These are phyloP conservation scores for Buathra laborator DNA, from an alignment of 2,888 invertebrate species.

Conservation along the genomic window DNA sequence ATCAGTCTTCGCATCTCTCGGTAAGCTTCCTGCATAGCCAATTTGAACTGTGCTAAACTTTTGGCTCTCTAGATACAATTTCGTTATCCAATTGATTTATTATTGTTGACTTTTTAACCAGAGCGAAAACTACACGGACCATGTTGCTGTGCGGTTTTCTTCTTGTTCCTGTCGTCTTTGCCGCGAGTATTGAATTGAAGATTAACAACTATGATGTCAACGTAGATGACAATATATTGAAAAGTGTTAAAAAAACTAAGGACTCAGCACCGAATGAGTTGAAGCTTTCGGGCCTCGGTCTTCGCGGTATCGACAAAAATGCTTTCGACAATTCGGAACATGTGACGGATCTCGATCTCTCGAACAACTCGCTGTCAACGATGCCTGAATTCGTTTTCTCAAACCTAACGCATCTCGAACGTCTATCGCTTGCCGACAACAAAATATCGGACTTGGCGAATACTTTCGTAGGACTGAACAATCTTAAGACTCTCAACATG, in stretches of 20 bases:
- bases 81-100: neutral
- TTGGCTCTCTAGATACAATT: neutral
- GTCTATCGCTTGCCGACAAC: constrained; percentile 72
- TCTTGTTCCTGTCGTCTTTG: constrained; percentile 68
- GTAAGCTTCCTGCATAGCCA: neutral
- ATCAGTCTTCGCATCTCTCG: constrained; percentile 2
- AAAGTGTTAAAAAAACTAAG: constrained; percentile 46
- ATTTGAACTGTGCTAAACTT: neutral
- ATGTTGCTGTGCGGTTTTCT: constrained; percentile 66
- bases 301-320: constrained; percentile 69
- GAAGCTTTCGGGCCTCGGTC: constrained; percentile 70
- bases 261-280: constrained; percentile 47
- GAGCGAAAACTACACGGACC: neutral
- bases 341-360: constrained; percentile 70
- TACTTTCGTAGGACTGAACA: constrained; percentile 74
- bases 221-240: constrained; percentile 69
- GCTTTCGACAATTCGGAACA: constrained; percentile 72
- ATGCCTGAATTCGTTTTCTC: constrained; percentile 75
- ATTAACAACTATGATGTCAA: constrained; percentile 61
- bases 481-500: constrained; percentile 73
- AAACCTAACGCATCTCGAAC: constrained; percentile 74
- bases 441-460: constrained; percentile 58
- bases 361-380: constrained; percentile 71
- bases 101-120: neutral
- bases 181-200: constrained; percentile 23